Percentiles rank a stretch among this genome's conserved stretches.
These are phyloP conservation scores for Caloenas nicobarica DNA, from an alignment of 2,113 vertebrate genomes.

Conservation along the genomic window DNA sequence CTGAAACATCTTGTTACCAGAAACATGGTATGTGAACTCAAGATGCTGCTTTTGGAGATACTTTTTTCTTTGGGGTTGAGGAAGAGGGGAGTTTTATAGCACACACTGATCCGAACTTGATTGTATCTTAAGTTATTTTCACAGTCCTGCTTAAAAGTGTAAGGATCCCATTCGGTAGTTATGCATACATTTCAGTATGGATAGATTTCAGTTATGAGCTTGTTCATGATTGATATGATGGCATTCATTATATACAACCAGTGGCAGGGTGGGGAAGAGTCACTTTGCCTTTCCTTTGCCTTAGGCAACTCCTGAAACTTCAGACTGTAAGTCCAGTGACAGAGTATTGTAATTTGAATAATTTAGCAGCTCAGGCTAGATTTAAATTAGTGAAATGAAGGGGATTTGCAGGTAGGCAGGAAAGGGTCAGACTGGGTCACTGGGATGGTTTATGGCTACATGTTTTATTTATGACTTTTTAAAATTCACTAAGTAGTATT, in stretches of 20 bases:
- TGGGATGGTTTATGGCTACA: background rate
- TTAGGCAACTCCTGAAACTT: background rate
- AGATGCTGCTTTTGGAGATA: background rate
- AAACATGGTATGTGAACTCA: background rate
- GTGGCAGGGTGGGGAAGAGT: background rate
- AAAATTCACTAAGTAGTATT: slow-evolving; percentile 12
- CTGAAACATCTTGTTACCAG: background rate
- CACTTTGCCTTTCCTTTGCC: background rate
- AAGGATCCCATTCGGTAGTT: background rate
- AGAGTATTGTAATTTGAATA: background rate
- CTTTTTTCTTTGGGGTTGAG: background rate
- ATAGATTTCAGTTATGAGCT: background rate
- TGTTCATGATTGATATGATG: accelerated
- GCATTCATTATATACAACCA: accelerated
- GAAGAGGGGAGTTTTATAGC: background rate
- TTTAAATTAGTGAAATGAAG: background rate
- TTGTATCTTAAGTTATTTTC: background rate
- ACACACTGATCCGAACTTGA: background rate
- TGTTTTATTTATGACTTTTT: slow-evolving; percentile 36
- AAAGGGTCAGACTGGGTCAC: background rate
- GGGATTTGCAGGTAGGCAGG: background rate
- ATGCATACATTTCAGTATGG: accelerated
- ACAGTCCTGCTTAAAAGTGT: background rate
- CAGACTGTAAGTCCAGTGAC: background rate
- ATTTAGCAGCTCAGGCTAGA: background rate